These are phyloP conservation scores for Neodontobutis hainanensis DNA, from an alignment of 2,113 vertebrate genomes.

Conservation along the genomic window DNA sequence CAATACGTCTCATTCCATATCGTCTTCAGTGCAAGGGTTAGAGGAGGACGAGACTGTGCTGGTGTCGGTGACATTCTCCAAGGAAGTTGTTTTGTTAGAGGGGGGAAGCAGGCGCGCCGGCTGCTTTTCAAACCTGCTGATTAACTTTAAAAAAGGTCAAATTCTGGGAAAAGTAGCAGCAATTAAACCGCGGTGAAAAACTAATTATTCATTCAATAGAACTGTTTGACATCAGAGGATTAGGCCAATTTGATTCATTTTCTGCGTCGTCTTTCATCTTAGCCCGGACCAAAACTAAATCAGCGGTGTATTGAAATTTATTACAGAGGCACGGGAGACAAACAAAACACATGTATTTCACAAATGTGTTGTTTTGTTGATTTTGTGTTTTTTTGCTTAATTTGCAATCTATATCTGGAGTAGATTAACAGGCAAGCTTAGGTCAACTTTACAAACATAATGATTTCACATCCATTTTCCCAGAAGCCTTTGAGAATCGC, in stretches of 20 bases:
- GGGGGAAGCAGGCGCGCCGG: conserved; percentile 23
- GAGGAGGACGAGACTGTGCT: conserved; percentile 27
- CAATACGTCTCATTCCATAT: conserved; percentile 64
- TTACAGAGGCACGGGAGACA: conserved; percentile 1
- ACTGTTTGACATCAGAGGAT: conserved; percentile 51
- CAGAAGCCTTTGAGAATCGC: too few species aligned
- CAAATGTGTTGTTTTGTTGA: conserved; percentile 7
- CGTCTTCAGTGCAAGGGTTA: conserved; percentile 39
- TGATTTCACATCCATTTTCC: too few species aligned
- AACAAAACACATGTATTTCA: conserved; percentile 15
- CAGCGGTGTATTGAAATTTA: background rate
- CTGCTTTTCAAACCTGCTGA: conserved; percentile 47
- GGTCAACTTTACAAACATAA: conserved; percentile 16
- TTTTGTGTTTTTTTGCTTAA: conserved; percentile 10
- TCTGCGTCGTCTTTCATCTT: conserved; percentile 51
- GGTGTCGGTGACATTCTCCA: conserved; percentile 51
- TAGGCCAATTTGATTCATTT: conserved; percentile 33
- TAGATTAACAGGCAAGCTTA: conserved; percentile 15
- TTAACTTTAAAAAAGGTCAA: conserved; percentile 50
- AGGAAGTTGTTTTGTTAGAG: conserved; percentile 43
- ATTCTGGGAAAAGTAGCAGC: conserved; percentile 40
- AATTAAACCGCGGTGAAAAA: conserved; percentile 59
- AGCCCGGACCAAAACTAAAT: conserved; percentile 30
- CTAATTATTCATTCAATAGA: conserved; percentile 52
- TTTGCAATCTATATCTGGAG: background rate